A percentile compares a stretch with the other conserved stretches of the same genome.
These are phyloP conservation scores for Hydrozoanthus gracilis DNA, from an alignment of 92 coral and sea anemone genomes.

Conservation along the genomic window DNA sequence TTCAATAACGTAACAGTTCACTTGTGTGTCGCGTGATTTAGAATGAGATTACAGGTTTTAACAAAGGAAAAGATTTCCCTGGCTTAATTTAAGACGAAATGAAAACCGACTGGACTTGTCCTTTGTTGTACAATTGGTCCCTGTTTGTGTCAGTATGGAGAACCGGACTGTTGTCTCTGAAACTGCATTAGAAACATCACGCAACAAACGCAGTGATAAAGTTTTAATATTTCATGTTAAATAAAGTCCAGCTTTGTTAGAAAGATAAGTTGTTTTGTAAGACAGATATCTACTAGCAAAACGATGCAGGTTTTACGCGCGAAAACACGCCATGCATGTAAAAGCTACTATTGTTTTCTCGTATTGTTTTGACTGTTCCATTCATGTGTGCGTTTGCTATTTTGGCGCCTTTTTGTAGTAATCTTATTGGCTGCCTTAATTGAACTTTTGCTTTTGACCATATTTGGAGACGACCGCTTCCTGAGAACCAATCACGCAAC, in stretches of 20 bases:
- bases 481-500: not conserved
- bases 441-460: slow-evolving; percentile 3
- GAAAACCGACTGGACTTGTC: not conserved
- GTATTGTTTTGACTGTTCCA: not conserved
- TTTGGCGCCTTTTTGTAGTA: slow-evolving; percentile 31
- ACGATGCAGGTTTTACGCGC: not conserved
- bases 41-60: too few relatives aligned
- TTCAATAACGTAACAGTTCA: too few relatives aligned
- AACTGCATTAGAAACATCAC: slow-evolving; percentile 41
- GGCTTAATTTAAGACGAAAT: too few relatives aligned
- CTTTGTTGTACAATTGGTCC: not conserved
- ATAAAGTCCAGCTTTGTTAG: not conserved
- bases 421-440: slow-evolving; percentile 3
- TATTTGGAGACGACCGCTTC: slow-evolving; percentile 5
- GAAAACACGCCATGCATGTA: not conserved
- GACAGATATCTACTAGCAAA: not conserved
- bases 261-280: not conserved
- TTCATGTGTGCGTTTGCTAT: slow-evolving; percentile 28
- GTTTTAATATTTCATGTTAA: not conserved
- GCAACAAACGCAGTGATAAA: not conserved
- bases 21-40: too few relatives aligned
- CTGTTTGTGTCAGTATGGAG: not conserved
- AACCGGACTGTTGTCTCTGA: not conserved
- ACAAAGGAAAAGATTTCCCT: too few relatives aligned
- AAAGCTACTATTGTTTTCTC: too few relatives aligned